Base-by-base conservation (phyloP, 64 coral and sea anemone species). In the Anthopleura sola region DNA sequence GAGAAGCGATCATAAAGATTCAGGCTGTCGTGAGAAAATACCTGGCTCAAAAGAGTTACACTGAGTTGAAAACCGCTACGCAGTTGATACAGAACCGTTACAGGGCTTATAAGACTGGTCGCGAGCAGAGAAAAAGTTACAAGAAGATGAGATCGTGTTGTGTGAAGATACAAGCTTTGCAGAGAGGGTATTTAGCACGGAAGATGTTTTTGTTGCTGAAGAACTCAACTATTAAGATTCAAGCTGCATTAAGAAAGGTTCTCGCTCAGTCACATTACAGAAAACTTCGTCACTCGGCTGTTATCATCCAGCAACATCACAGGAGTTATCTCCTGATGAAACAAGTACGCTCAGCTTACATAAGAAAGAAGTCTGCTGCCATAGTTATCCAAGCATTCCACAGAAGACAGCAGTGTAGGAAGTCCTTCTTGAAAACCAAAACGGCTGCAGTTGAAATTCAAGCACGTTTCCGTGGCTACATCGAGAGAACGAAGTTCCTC, bases 311-410 rank as follows among this genome's bases (percentile, higher is more conserved):
- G 55, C 57, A 34, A 2, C 55, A 76, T 31, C 58, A 86, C 62
- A 82, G 80, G 36, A 80, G 78, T 5, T 40, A 19, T 88, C 19
- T 87, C 33, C 34, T 87, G 20, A 74, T 86, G 60, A 81, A 86
- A 19, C 47, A 57, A 37, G 58, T 82, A 18, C 76, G 19, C 44
- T 39, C 6, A 2, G 36, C 37, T 60, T 92, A 87, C 85, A 23
- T 74, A 20, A 37, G 36, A 23, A 40, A 82, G 19, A 86, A 78
- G 37, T 19, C 40, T 81, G 92, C 92, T 23, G 88, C 83, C 14
- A 31, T 93, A 48, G 76, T 83, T 68, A 90, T 98, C 16, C 96
- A 98, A 55, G 88, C 92, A 18, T 36, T 64, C 24, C 78, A 86
- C 60, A 91, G 81, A 84, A 53, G 89, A 23, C 39, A 82, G 12